Percentiles rank a stretch among this genome's conserved stretches.
phyloP scores from a whole-genome alignment of 2,113 vertebrate species.

The Tachycineta bicolor region DNA sequence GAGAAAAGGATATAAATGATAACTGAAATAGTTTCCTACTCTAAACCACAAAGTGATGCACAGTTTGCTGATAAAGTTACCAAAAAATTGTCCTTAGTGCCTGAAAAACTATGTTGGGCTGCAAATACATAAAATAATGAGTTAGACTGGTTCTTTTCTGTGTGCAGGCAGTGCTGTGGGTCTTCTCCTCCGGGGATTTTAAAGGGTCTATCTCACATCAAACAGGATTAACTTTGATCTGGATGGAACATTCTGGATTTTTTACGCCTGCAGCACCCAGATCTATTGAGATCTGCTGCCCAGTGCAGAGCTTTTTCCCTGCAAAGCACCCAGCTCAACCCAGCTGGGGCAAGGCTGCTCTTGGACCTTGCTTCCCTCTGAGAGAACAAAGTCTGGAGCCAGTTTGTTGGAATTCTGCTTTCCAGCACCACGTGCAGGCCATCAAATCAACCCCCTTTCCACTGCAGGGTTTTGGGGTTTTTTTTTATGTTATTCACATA shows the following conservation, averaged over 20 bases:
- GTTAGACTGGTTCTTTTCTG: neutral
- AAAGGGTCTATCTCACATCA: constrained; percentile 7
- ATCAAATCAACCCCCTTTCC: neutral
- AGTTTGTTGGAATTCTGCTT: neutral
- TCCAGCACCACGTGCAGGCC: neutral
- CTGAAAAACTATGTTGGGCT: neutral
- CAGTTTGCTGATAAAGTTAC: constrained; percentile 15
- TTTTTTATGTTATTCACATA: neutral
- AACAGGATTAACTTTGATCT: constrained; percentile 35
- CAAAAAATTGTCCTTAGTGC: neutral
- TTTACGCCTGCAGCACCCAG: neutral
- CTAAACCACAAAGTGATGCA: neutral
- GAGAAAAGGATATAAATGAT: neutral
- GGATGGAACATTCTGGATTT: constrained; percentile 19
- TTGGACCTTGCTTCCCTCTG: neutral
- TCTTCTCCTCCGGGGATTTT: neutral
- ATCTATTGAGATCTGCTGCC: neutral
- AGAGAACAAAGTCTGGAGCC: neutral
- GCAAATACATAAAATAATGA: neutral
- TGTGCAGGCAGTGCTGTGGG: neutral
- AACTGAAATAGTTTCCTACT: neutral
- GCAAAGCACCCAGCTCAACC: constrained; percentile 37
- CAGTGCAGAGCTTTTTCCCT: constrained; percentile 25
- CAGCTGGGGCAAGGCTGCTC: neutral
- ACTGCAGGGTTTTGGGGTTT: neutral